These are phyloP conservation scores for Felis chaus DNA, from an alignment of 2,113 vertebrate genomes.

Conservation along the genomic window DNA sequence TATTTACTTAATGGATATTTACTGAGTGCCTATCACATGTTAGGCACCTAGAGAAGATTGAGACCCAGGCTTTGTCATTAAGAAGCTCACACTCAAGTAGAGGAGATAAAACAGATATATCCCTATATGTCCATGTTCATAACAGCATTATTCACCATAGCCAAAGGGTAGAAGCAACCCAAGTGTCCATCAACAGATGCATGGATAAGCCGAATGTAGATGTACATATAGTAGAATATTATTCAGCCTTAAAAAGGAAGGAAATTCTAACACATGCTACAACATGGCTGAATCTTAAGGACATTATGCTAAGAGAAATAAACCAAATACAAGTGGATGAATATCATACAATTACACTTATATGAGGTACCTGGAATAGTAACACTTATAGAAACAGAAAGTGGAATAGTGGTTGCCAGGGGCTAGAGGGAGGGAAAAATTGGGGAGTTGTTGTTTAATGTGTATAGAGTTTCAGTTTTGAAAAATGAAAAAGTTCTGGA, in stretches of 20 bases:
- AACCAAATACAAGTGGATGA: background rate
- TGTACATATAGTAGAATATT: background rate
- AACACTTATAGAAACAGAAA: background rate
- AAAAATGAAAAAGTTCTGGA: background rate
- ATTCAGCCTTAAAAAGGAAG: conserved; percentile 7
- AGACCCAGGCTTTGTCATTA: background rate
- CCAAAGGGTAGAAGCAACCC: background rate
- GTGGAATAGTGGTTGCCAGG: background rate
- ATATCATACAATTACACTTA: background rate
- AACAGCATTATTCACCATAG: background rate
- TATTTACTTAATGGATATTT: conserved; percentile 32
- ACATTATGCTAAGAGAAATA: background rate
- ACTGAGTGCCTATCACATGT: background rate
- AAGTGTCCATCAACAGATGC: background rate
- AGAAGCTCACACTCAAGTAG: background rate
- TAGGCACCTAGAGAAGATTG: background rate
- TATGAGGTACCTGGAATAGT: background rate
- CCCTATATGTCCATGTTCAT: background rate
- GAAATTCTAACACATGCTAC: background rate
- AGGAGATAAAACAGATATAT: background rate
- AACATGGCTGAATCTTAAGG: background rate
- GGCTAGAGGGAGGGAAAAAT: background rate
- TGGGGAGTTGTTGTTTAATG: background rate
- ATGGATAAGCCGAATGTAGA: background rate
- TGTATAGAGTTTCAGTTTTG: background rate